A percentile compares a stretch with the other conserved stretches of the same genome.
Conservation (phyloP, 1,140 invertebrate genomes). For the Seison nebaliae region DNA sequence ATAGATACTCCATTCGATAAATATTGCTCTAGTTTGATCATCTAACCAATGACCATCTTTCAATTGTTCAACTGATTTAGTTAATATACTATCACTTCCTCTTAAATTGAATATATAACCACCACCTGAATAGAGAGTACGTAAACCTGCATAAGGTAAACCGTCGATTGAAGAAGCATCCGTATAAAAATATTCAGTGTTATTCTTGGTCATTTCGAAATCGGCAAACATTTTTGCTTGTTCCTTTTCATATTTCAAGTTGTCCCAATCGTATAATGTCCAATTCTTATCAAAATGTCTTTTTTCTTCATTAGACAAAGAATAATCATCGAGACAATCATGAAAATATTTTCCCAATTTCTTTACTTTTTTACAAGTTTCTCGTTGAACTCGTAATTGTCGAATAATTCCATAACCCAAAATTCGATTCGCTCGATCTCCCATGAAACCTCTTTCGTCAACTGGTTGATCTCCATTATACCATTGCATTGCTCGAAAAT, state of each 20-base stretch:
- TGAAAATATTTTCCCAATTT: background rate
- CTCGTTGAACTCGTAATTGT: constrained; percentile 16
- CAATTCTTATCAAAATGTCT: constrained; percentile 1
- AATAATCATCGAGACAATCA: constrained; percentile 8
- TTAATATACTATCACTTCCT: constrained; percentile 23
- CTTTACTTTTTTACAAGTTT: background rate
- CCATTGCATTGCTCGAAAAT: constrained; percentile 3
- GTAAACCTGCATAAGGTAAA: constrained; percentile 28
- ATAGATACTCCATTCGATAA: constrained; percentile 39
- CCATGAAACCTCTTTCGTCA: constrained; percentile 25
- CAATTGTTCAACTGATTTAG: constrained; percentile 18
- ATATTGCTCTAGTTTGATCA: constrained; percentile 34
- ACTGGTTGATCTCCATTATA: constrained; percentile 3
- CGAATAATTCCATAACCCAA: constrained; percentile 34
- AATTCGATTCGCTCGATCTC: constrained; percentile 31
- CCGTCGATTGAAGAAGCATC: constrained; percentile 24
- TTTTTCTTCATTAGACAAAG: constrained; percentile 5
- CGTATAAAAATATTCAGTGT: too few species aligned
- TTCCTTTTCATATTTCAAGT: background rate
- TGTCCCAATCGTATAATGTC: background rate
- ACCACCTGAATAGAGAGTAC: constrained; percentile 32
- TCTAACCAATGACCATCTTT: constrained; percentile 35
- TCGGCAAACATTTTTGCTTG: background rate
- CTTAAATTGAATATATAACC: constrained; percentile 32
- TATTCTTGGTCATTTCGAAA: too few species aligned